A percentile compares a stretch with the other conserved stretches of the same genome.
phyloP scores from a whole-genome alignment of 2,888 invertebrate genomes.

The Ethmia dodecea region DNA sequence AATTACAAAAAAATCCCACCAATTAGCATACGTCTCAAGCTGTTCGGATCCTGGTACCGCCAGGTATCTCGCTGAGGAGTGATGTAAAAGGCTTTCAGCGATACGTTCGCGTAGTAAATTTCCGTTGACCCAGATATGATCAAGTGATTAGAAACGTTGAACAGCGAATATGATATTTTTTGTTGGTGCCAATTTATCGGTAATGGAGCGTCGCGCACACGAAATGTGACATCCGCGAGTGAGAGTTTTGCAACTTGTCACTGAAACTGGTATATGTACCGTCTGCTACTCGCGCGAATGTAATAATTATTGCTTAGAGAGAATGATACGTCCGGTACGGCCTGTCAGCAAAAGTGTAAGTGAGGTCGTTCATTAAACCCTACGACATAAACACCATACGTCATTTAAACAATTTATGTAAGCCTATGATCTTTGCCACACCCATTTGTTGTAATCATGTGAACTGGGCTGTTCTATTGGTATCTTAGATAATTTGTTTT shows the following conservation, averaged over 20 bases:
- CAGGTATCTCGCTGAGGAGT: conserved; percentile 49
- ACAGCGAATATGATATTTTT: conserved; percentile 69
- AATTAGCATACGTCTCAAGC: conserved; percentile 47
- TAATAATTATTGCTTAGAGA: conserved; percentile 61
- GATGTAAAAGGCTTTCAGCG: conserved; percentile 75
- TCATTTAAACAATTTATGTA: conserved; percentile 12
- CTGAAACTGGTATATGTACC: conserved; percentile 69
- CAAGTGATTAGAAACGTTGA: conserved; percentile 66
- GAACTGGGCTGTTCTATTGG: too few relatives aligned
- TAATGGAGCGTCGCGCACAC: conserved; percentile 59
- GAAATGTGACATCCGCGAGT: conserved; percentile 70
- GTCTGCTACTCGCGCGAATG: conserved; percentile 44
- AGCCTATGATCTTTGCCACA: too few relatives aligned
- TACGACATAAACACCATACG: conserved; percentile 32
- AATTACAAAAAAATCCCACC: conserved; percentile 45
- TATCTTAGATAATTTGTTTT: too few relatives aligned
- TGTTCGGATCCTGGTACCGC: conserved; percentile 69
- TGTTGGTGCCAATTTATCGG: conserved; percentile 64
- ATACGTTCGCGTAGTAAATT: conserved; percentile 60
- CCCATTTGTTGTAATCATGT: too few relatives aligned
- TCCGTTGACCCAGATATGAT: conserved; percentile 73
- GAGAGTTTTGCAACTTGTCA: conserved; percentile 72
- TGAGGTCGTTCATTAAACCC: conserved; percentile 56
- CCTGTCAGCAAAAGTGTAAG: conserved; percentile 55
- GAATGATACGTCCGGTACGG: conserved; percentile 57